Percentiles rank a stretch among this genome's conserved stretches.
phyloP scores from a whole-genome alignment of 2,888 invertebrate genomes.

The Eristalis tenax region DNA sequence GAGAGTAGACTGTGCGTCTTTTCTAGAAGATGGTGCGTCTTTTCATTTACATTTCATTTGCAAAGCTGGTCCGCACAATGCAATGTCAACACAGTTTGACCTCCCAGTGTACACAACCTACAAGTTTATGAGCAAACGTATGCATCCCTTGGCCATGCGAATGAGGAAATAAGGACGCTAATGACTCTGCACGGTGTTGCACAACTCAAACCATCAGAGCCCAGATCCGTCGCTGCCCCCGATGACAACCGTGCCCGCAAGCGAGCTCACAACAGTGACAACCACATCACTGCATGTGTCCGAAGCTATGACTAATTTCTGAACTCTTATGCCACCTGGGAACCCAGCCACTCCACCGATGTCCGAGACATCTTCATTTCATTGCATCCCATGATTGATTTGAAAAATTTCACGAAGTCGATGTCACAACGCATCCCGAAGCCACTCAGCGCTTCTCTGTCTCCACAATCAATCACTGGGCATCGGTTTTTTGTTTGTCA shows the following conservation, averaged over 20 bases:
- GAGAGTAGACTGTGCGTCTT: no score
- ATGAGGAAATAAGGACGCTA: neutral
- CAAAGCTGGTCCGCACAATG: no score
- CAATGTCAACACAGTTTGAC: no score
- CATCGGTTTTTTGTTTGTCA: neutral
- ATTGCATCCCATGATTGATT: neutral
- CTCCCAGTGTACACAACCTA: no score
- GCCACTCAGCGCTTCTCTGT: neutral
- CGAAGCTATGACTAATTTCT: neutral
- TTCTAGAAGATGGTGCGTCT: no score
- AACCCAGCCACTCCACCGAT: neutral
- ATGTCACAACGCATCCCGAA: neutral
- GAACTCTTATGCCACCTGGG: neutral
- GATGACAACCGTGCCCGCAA: neutral
- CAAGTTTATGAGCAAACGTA: no score
- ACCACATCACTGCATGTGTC: neutral
- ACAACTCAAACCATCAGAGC: neutral
- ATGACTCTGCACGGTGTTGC: neutral
- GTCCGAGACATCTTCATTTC: neutral
- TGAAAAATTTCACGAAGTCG: neutral
- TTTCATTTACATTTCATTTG: no score
- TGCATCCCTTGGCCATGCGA: no score
- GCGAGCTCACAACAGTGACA: neutral
- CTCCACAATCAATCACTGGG: neutral
- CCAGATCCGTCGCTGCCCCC: neutral